Evolutionary conservation across 2,113 vertebrate species (phyloP).

Genomic region (Perca flavescens): DNA sequence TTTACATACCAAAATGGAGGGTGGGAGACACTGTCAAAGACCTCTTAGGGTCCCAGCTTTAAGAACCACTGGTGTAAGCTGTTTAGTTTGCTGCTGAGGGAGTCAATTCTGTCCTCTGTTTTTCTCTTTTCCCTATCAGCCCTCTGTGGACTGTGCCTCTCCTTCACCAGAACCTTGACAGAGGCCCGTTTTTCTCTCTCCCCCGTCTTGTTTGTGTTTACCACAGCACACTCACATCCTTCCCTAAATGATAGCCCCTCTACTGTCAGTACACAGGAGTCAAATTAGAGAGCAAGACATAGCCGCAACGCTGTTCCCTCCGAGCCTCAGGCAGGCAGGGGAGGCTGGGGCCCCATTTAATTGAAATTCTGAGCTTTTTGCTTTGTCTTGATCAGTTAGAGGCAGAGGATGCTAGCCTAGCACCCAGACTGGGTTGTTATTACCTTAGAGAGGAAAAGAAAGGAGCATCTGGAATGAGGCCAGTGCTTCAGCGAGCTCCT

Average conservation of each 20-base stretch:
- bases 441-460: slow-evolving; percentile 48
- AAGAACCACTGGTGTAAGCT: slow-evolving; percentile 63
- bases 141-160: slow-evolving; percentile 66
- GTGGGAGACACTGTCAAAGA: slow-evolving; percentile 28
- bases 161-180: slow-evolving; percentile 73
- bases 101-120: slow-evolving; percentile 61
- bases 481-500: slow-evolving; percentile 53
- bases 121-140: slow-evolving; percentile 64
- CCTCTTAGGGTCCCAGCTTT: slow-evolving; percentile 34
- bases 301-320: slow-evolving; percentile 28
- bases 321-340: slow-evolving; percentile 16
- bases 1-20: slow-evolving; percentile 11
- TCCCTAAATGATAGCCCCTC: slow-evolving; percentile 72
- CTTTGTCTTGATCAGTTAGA: slow-evolving; percentile 67
- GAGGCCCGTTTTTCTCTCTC: slow-evolving; percentile 60
- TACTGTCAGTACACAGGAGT: slow-evolving; percentile 71
- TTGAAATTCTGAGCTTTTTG: slow-evolving; percentile 62
- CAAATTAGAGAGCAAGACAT: slow-evolving; percentile 67
- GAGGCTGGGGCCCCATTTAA: slow-evolving; percentile 43
- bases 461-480: slow-evolving; percentile 57
- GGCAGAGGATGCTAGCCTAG: slow-evolving; percentile 40
- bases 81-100: slow-evolving; percentile 70
- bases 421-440: slow-evolving; percentile 49
- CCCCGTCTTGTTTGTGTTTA: slow-evolving; percentile 76
- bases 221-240: slow-evolving; percentile 58